These are phyloP conservation scores for Tuta absoluta DNA, from an alignment of 2,888 invertebrate genomes.

Conservation along the genomic window DNA sequence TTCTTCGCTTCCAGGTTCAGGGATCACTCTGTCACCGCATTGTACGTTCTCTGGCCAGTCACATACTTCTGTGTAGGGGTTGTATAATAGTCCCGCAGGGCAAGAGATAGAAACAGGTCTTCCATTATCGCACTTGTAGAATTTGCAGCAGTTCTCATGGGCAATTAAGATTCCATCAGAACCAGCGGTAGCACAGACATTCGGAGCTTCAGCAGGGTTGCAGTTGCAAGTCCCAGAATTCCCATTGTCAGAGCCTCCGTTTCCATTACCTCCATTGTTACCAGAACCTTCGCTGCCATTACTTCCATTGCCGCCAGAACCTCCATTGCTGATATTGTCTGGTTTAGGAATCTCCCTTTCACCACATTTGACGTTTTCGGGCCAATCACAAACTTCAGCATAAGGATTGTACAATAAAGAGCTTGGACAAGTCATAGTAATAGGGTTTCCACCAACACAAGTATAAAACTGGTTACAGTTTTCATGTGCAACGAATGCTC, in stretches of 20 bases:
- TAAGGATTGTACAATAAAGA: constrained; percentile 31
- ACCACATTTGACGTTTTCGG: constrained; percentile 34
- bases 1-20: constrained; percentile 16
- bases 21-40: constrained; percentile 43
- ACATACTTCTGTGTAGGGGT: constrained; percentile 43
- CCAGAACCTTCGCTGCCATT: background rate
- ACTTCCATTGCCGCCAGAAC: constrained; percentile 6
- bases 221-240: constrained; percentile 35
- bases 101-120: constrained; percentile 43
- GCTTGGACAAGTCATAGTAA: constrained; percentile 14
- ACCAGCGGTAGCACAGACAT: constrained; percentile 42
- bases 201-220: constrained; percentile 41
- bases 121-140: constrained; percentile 48
- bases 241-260: background rate
- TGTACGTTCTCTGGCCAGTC: constrained; percentile 51
- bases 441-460: constrained; percentile 21
- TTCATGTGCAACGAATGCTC: constrained; percentile 35
- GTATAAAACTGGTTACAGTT: constrained; percentile 34
- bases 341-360: constrained; percentile 32
- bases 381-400: constrained; percentile 35
- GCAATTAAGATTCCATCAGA: constrained; percentile 47
- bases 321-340: constrained; percentile 8
- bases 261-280: constrained; percentile 22
- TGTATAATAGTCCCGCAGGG: constrained; percentile 42
- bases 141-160: constrained; percentile 50